These are phyloP conservation scores for Paedocypris sp. DNA, from an alignment of 2,113 vertebrate genomes.

Conservation along the genomic window DNA sequence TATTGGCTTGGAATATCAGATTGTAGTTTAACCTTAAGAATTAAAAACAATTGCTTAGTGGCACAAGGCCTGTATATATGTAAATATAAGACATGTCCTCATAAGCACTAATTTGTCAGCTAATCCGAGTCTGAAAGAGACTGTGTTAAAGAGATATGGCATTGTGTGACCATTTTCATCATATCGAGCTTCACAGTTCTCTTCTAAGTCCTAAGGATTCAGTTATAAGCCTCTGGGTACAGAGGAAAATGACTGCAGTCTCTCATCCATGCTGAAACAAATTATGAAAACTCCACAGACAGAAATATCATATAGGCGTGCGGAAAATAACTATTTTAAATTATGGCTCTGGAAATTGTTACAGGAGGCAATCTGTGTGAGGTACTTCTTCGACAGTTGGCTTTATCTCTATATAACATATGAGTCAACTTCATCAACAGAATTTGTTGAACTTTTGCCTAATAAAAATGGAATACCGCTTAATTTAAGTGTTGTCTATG, in stretches of 20 bases:
- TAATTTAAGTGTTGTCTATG: no score
- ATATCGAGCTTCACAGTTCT: constrained; percentile 2
- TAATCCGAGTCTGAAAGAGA: constrained; percentile 16
- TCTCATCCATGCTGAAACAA: constrained; percentile 22
- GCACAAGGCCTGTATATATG: not conserved
- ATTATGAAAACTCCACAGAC: constrained; percentile 16
- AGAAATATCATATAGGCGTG: constrained; percentile 3
- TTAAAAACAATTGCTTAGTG: no score
- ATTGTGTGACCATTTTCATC: constrained; percentile 12
- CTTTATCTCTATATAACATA: no score
- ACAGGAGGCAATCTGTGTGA: not conserved
- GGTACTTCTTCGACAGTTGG: not conserved
- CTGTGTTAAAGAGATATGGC: constrained; percentile 8
- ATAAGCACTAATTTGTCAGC: constrained; percentile 12
- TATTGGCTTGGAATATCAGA: no score
- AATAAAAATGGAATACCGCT: no score
- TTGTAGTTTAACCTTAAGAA: no score
- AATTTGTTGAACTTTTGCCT: not conserved
- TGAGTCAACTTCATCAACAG: not conserved
- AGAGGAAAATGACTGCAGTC: constrained; percentile 15
- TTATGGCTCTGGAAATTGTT: not conserved
- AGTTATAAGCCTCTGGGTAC: constrained; percentile 18
- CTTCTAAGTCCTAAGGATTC: constrained; percentile 1
- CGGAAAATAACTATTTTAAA: constrained; percentile 11
- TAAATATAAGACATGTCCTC: constrained; percentile 11